Evolutionary conservation across 2,888 invertebrate species (phyloP), one percentile per base, ranked within the genome.

Genomic region (Uropetala carovei): DNA sequence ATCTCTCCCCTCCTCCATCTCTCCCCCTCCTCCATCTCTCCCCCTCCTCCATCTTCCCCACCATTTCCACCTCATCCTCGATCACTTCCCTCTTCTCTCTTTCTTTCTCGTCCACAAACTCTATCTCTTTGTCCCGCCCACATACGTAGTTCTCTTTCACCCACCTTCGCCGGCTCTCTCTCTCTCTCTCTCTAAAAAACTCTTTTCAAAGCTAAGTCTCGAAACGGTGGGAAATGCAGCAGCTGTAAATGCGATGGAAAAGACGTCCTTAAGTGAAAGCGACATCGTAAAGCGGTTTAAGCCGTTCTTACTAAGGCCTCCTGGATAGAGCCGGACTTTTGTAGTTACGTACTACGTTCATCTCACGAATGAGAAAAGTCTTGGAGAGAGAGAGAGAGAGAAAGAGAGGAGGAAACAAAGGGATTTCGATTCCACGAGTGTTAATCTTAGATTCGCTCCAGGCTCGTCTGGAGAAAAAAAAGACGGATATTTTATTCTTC

Each of bases 251-350:
- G n/a, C 30, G 86, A 60, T 86, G 86, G 57, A n/a, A 89, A 89
- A 89, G 43, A 64, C 60, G 27, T 14, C 56, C 64, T 89, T 89
- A 89, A 89, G 89, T 89, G 89, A 89, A 89, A 68, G 18, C 64
- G 89, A 68, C 86, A 86, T 86, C 86, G 60, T 59, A 43, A 27
- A 86, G 59, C 10, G 60, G 89, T 60, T 89, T 43, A 86, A 68
- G 75, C 75, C 27, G 75, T 75, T 75, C 75, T 75, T 75, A 75
- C 22, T 27, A 22, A 27, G 27, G 27, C 13, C 22, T 75, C 27
- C 75, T 4, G 27, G 75, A 75, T 75, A 27, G 43, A 43, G 43
- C 43, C 43, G 43, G 43, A 27, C 75, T 27, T 75, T 68, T 75
- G 22, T 75, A 27, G 75, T 75, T 75, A 75, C 75, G n/a, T 75